Percentiles rank a stretch among this genome's conserved stretches.
phyloP scores from a whole-genome alignment of 2,797 vertebrate genomes.

The Lagodon rhomboides region DNA sequence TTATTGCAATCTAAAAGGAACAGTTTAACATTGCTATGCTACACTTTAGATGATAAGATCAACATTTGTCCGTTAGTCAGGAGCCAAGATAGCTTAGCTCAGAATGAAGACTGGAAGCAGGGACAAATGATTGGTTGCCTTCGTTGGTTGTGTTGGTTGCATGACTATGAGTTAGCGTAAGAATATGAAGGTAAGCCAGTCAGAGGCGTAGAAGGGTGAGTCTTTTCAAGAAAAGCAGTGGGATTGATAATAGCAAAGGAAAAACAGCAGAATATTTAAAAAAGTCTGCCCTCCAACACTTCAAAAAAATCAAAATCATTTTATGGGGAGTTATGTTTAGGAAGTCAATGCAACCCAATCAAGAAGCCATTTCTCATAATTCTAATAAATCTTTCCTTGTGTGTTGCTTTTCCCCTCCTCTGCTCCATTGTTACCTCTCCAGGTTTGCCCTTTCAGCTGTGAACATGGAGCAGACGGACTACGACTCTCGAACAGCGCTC shows the following conservation, averaged over 20 bases:
- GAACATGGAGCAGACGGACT: conserved; percentile 96
- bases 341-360: not conserved
- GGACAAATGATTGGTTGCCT: too few species aligned
- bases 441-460: conserved; percentile 95
- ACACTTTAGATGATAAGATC: not conserved
- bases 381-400: conserved; percentile 16
- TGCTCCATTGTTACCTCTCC: conserved; percentile 28
- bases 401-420: not conserved
- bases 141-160: too few species aligned
- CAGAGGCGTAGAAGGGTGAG: too few species aligned
- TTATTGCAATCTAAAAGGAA: not conserved
- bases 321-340: too few species aligned
- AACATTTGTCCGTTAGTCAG: not conserved
- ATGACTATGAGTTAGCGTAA: too few species aligned
- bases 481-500: conserved; percentile 94
- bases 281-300: too few species aligned
- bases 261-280: too few species aligned
- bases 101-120: not conserved
- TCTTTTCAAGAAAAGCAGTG: too few species aligned
- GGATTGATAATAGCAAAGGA: too few species aligned
- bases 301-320: too few species aligned
- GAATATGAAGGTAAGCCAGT: too few species aligned
- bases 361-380: too few species aligned
- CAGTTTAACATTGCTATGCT: not conserved
- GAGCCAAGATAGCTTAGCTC: not conserved